These are phyloP conservation scores for Drosophila differens DNA, from an alignment of 2,888 invertebrate genomes.

Conservation along the genomic window DNA sequence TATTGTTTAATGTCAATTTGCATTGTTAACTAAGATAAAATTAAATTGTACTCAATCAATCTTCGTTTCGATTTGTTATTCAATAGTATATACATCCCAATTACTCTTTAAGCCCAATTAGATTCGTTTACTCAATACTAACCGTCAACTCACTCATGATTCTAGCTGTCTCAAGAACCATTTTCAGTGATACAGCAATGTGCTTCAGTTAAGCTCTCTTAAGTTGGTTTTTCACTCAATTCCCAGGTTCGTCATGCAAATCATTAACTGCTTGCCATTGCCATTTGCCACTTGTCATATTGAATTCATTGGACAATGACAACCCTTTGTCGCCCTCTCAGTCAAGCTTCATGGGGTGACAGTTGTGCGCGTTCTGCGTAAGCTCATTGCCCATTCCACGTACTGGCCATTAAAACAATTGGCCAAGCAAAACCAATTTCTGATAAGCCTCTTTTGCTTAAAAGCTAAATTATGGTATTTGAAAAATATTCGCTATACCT, in stretches of 20 bases:
- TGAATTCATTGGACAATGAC: constrained; percentile 27
- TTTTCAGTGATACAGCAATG: background rate
- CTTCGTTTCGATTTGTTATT: background rate
- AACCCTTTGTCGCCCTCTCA: constrained; percentile 10
- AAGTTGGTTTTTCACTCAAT: constrained; percentile 8
- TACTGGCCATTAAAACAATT: constrained; percentile 75
- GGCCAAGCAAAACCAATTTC: constrained; percentile 78
- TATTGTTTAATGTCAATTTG: background rate
- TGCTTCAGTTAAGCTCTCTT: constrained; percentile 12
- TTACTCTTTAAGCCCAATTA: background rate
- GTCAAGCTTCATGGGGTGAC: constrained; percentile 33
- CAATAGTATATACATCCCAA: too few species aligned
- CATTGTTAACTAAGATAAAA: background rate
- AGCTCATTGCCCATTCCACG: constrained; percentile 59
- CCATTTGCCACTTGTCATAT: constrained; percentile 36
- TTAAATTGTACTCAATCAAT: background rate
- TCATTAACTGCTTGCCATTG: constrained; percentile 29
- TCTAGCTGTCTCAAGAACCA: background rate
- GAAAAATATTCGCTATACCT: constrained; percentile 58
- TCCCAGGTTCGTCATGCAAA: constrained; percentile 30
- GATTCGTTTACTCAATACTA: constrained; percentile 1
- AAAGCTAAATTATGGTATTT: constrained; percentile 79
- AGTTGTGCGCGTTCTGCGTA: constrained; percentile 45
- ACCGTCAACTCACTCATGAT: background rate
- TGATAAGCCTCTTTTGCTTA: constrained; percentile 81